A percentile compares a stretch with the other conserved stretches of the same genome.
phyloP scores from a whole-genome alignment of 2,113 vertebrate species.

The Thalassarche chlororhynchos region DNA sequence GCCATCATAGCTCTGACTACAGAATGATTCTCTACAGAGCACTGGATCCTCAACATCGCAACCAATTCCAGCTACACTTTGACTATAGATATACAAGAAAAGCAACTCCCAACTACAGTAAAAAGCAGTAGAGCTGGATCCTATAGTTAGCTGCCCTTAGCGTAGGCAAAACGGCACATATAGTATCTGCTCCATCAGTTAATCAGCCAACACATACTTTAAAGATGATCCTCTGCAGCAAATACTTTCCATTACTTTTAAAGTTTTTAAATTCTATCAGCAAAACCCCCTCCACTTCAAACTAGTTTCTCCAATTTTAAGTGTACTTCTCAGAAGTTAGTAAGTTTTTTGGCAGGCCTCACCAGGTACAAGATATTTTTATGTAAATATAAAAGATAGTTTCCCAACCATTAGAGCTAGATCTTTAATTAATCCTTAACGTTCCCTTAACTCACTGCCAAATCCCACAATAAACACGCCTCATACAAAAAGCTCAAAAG shows the following conservation, averaged over 20 bases:
- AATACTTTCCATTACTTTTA: not conserved
- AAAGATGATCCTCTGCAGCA: not conserved
- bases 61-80: not conserved
- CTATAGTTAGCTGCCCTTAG: not conserved
- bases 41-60: not conserved
- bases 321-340: not conserved
- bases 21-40: not conserved
- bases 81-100: fast-evolving
- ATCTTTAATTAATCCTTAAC: not conserved
- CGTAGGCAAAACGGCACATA: fast-evolving
- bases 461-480: not conserved
- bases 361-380: not conserved
- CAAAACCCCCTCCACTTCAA: not conserved
- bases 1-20: not conserved
- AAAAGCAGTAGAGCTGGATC: not conserved
- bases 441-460: not conserved
- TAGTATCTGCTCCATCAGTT: not conserved
- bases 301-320: not conserved
- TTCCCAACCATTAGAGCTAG: not conserved
- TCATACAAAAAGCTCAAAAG: not conserved
- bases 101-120: not conserved
- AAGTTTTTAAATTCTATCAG: not conserved
- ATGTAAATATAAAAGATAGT: not conserved
- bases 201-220: not conserved
- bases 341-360: not conserved